A percentile compares a stretch with the other conserved stretches of the same genome.
Evolutionary conservation across 2,113 vertebrate genomes (phyloP).

Genomic region (Dryoscopus gambensis): DNA sequence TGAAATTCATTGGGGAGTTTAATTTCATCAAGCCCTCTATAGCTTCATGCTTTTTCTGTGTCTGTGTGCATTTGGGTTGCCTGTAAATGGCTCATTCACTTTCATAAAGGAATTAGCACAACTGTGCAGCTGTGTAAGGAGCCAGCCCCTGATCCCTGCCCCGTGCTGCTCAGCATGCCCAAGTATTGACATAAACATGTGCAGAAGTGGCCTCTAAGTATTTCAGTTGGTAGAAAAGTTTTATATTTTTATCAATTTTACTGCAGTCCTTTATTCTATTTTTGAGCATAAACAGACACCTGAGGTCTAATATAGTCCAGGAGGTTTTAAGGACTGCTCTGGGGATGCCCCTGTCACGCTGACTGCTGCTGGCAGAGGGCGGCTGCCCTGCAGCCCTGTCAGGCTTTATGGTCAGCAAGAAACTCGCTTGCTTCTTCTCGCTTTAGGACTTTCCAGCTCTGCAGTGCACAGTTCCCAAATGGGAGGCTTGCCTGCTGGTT

Average conservation of each 20-base stretch:
- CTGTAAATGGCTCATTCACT: neutral
- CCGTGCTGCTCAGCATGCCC: neutral
- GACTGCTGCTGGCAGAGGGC: neutral
- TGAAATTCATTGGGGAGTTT: constrained; percentile 30
- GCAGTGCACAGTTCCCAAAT: neutral
- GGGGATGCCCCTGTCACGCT: neutral
- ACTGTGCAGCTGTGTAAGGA: neutral
- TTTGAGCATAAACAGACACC: neutral
- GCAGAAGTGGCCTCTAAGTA: neutral
- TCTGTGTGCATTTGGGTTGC: neutral
- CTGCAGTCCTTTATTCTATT: neutral
- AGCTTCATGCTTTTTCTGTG: neutral
- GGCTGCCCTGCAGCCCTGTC: neutral
- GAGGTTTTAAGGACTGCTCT: neutral
- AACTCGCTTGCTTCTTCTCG: neutral
- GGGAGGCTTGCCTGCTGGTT: neutral
- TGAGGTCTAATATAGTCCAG: neutral
- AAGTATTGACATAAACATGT: neutral
- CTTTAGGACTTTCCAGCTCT: neutral
- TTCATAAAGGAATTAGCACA: neutral
- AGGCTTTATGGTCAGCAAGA: neutral
- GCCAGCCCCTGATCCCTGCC: neutral
- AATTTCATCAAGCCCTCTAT: neutral
- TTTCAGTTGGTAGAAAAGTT: neutral
- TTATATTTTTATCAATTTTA: neutral